Conservation (phyloP, 2,797 vertebrate species). For the Otolemur crassicaudatus region DNA sequence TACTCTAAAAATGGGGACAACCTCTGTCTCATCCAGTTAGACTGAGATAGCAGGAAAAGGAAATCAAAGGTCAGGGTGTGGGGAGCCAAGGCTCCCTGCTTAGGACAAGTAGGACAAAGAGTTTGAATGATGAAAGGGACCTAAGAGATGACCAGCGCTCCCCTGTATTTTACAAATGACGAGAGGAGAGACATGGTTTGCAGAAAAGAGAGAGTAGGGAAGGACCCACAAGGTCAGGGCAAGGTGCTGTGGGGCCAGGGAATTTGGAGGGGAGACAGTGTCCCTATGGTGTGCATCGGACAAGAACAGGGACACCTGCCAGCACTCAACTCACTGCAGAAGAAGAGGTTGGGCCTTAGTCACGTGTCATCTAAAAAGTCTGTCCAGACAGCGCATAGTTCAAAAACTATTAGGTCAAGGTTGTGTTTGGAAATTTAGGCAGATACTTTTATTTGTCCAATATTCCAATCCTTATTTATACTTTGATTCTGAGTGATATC, state of each 20-base stretch:
- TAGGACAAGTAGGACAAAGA: neutral
- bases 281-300: neutral
- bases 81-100: neutral
- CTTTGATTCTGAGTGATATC: neutral
- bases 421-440: neutral
- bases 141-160: neutral
- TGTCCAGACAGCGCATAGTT: neutral
- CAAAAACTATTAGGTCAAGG: constrained; percentile 32
- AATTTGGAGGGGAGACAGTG: neutral
- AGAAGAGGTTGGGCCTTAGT: neutral
- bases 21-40: neutral
- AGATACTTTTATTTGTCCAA: neutral
- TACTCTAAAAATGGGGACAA: neutral
- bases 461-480: neutral
- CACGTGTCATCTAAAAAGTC: neutral
- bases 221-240: neutral
- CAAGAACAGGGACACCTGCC: neutral
- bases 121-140: neutral
- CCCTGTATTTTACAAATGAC: neutral
- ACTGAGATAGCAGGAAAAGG: neutral
- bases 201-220: neutral
- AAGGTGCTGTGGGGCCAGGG: too few relatives aligned
- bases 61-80: neutral
- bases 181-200: neutral
- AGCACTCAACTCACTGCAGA: neutral